Base-by-base conservation (phyloP, 2,113 vertebrate species). In the human region DNA sequence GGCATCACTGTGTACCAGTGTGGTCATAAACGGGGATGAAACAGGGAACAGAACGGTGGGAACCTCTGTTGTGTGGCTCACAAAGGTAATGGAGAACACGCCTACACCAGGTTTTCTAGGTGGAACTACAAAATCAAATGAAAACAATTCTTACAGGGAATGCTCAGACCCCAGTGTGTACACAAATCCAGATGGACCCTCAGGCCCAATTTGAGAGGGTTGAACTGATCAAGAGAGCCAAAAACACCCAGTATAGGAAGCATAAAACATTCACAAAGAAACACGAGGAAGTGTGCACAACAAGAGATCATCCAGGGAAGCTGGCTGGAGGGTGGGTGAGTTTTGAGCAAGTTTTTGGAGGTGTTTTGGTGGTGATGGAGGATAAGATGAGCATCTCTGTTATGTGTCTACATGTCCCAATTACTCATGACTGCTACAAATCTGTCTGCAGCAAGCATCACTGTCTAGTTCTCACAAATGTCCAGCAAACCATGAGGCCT, bases 241-340 rank as follows among this genome's bases (percentile, higher is more conserved):
- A 50, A 75, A 79, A 94, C 17, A 13, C 22, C 52, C 79, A 5
- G 27, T 43, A 12, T 0, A 50, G 64, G 9, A 50, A 55, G 57
- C 68, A 59, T 0, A 18, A 22, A 57, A 57, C 25, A 13, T 20
- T 66, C 45, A 40, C 64, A 30, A n/a, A 38, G 79, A 61, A n/a
- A 72, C 18, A 50, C 0, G 0, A 64, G 23, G 23, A 32, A 5
- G 48, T 23, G 20, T 18, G 16, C 6, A 32, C 14, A 5, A 6
- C 52, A 45, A 64, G 61, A n/a, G 43, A 40, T 2, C 2, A 1
- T 10, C 20, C 68, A n/a, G 5, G 6, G 61, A 79, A 50, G 83
- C 22, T 0, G 50, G 55, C 93, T 25, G 20, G 35, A 7, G 70
- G 48, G 59, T 4, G 1, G n/a, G 23, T 2, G 18, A 43, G 55